Evolutionary conservation across 2,888 invertebrate species (phyloP).

Genomic region (Drosophila mercatorum): DNA sequence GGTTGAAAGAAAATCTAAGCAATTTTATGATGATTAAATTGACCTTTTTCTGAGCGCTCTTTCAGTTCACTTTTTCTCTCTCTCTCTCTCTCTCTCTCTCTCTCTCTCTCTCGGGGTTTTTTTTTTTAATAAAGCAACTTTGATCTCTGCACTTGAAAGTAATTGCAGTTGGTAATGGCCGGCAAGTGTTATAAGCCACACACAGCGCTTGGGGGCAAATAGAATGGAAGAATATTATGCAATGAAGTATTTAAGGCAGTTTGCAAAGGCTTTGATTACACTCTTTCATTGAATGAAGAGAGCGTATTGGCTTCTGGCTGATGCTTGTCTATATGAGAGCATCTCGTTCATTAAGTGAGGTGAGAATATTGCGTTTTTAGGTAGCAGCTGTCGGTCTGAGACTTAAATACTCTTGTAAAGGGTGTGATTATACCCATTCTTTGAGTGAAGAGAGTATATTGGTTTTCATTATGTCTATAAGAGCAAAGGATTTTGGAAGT

Average conservation of each 20-base stretch:
- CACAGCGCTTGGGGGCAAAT: slow-evolving; percentile 31
- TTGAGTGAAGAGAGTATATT: no score
- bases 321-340: not conserved
- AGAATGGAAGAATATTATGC: not conserved
- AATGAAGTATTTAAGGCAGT: slow-evolving; percentile 6
- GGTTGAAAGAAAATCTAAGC: slow-evolving; percentile 48
- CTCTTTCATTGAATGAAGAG: not conserved
- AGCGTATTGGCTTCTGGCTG: not conserved
- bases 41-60: slow-evolving; percentile 64
- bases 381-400: no score
- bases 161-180: slow-evolving; percentile 60
- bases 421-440: no score
- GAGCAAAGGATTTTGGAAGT: no score
- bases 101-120: not conserved
- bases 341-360: no score
- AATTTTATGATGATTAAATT: slow-evolving; percentile 81
- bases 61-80: not conserved
- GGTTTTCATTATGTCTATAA: no score
- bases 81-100: slow-evolving; percentile 1
- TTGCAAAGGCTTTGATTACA: not conserved
- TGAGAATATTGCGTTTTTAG: no score
- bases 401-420: no score
- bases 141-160: slow-evolving; percentile 66
- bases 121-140: slow-evolving; percentile 58
- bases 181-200: slow-evolving; percentile 34